These are phyloP conservation scores for Corythornis madagascariensis DNA, from an alignment of 2,113 vertebrate genomes.

Conservation along the genomic window DNA sequence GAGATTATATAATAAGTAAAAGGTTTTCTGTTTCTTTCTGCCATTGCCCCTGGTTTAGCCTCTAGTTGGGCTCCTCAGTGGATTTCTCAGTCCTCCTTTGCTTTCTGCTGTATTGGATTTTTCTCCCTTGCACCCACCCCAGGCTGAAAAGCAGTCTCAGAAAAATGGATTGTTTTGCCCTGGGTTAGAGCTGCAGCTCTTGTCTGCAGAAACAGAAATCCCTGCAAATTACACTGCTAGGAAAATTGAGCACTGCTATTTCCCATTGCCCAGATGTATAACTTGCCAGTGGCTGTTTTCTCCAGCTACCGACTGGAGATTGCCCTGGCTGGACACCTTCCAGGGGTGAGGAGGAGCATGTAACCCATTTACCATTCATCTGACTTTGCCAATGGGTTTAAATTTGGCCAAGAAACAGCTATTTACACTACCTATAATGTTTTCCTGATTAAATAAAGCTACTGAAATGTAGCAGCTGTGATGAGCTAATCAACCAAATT, in stretches of 20 bases:
- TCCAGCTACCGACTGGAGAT: background rate
- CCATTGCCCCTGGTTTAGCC: background rate
- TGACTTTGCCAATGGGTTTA: background rate
- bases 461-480: background rate
- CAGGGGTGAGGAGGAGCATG: background rate
- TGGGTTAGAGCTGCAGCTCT: background rate
- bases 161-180: background rate
- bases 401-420: background rate
- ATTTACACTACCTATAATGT: background rate
- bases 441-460: background rate
- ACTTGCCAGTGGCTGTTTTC: background rate
- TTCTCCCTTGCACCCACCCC: background rate
- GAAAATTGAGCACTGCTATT: background rate
- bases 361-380: background rate
- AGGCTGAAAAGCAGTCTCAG: background rate
- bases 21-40: background rate
- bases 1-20: background rate
- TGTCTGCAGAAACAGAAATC: background rate
- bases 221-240: background rate
- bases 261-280: background rate
- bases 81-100: background rate
- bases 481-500: background rate
- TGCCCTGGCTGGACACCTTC: background rate
- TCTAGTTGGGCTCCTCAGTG: rapidly evolving
- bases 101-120: background rate